These are phyloP conservation scores for Onychorhynchus coronatus DNA, from an alignment of 2,113 vertebrate genomes.

Conservation along the genomic window DNA sequence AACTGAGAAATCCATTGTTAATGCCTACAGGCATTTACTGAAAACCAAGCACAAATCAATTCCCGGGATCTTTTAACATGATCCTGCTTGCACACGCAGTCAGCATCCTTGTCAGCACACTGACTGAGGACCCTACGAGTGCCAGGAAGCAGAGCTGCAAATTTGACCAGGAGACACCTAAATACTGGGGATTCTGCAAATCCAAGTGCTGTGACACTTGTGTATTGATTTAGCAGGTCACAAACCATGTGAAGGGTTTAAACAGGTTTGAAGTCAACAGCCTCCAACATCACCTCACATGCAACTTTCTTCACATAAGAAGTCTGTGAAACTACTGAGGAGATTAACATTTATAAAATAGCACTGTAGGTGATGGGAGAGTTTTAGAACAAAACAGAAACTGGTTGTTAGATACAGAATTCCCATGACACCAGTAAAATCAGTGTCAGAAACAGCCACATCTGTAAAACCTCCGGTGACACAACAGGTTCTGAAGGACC, in stretches of 20 bases:
- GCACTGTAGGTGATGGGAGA: not conserved
- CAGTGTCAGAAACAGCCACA: not conserved
- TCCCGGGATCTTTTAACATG: not conserved
- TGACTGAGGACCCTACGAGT: not conserved
- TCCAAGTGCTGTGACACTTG: not conserved
- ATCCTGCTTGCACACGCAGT: not conserved
- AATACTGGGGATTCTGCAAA: not conserved
- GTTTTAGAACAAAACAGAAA: not conserved
- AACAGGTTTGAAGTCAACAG: not conserved
- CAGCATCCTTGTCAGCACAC: not conserved
- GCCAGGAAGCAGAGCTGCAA: not conserved
- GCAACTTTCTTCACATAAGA: not conserved
- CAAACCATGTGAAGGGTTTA: not conserved
- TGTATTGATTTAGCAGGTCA: not conserved
- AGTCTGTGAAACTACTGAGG: not conserved
- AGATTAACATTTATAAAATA: not conserved
- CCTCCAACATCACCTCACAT: not conserved
- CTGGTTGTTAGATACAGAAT: not conserved
- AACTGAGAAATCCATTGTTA: not conserved
- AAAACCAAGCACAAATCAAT: not conserved
- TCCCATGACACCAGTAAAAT: not conserved
- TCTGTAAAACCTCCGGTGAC: not conserved
- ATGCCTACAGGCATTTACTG: not conserved
- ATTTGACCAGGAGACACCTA: not conserved
- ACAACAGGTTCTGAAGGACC: not conserved